A percentile compares a stretch with the other conserved stretches of the same genome.
Conservation (phyloP, 2,888 invertebrate species). For the Zelleria hepariella region DNA sequence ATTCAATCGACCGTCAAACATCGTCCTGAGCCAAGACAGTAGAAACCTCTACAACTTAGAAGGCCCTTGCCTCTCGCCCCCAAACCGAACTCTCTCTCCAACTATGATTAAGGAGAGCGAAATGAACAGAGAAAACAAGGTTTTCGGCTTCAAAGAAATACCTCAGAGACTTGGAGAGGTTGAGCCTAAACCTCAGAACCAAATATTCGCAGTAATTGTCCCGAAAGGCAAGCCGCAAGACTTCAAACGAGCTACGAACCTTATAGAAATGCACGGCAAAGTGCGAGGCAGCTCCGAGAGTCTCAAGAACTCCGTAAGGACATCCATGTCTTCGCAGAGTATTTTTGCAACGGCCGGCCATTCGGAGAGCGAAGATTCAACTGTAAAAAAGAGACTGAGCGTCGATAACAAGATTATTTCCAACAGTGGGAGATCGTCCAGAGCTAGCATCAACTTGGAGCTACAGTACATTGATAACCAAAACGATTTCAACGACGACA, state of each 20-base stretch:
- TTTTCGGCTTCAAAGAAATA: conserved; percentile 56
- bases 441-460: conserved; percentile 56
- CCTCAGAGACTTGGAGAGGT: conserved; percentile 37
- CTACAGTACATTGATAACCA: conserved; percentile 48
- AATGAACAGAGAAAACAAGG: conserved; percentile 49
- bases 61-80: conserved; percentile 58
- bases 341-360: conserved; percentile 39
- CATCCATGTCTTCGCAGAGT: conserved; percentile 50
- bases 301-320: conserved; percentile 39
- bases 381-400: conserved; percentile 53
- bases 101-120: conserved; percentile 55
- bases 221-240: conserved; percentile 49
- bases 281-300: conserved; percentile 46
- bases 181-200: conserved; percentile 26
- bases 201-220: conserved; percentile 64
- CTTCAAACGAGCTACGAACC: conserved; percentile 12
- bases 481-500: conserved; percentile 39
- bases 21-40: conserved; percentile 38
- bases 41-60: conserved; percentile 36
- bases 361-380: conserved; percentile 60
- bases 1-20: conserved; percentile 43
- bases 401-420: conserved; percentile 58
- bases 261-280: conserved; percentile 29
- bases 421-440: conserved; percentile 47
- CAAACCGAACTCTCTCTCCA: conserved; percentile 57